Conservation (phyloP, 2,888 invertebrate species). For the Leptarthrus brevirostris region DNA sequence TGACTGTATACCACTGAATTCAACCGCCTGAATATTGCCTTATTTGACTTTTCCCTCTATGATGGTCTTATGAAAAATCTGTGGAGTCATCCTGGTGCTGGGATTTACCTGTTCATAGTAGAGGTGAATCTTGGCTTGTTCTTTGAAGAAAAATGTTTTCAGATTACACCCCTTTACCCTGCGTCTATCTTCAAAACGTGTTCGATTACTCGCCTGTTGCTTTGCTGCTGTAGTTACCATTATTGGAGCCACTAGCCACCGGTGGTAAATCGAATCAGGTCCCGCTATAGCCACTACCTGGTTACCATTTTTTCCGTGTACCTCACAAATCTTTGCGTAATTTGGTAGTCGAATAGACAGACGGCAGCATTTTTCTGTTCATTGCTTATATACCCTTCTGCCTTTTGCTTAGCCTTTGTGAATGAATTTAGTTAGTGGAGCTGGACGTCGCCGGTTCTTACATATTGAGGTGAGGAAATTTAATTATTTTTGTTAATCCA, state of each 20-base stretch:
- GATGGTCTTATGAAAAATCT: conserved; percentile 6
- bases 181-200: conserved; percentile 23
- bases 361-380: conserved; percentile 43
- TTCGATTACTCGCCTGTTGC: conserved; percentile 49
- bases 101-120: neutral
- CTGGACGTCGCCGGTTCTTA: neutral
- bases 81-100: conserved; percentile 4
- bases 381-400: neutral
- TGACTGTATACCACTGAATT: conserved; percentile 34
- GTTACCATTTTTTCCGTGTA: conserved; percentile 27
- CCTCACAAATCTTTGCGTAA: conserved; percentile 53
- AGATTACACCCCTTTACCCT: neutral
- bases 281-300: neutral
- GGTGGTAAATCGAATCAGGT: conserved; percentile 44
- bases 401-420: conserved; percentile 9
- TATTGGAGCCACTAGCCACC: conserved; percentile 22
- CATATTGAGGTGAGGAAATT: conserved; percentile 20
- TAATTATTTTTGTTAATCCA: conserved; percentile 41
- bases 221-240: conserved; percentile 44
- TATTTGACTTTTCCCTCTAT: conserved; percentile 32
- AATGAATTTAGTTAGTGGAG: conserved; percentile 1
- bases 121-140: conserved; percentile 23
- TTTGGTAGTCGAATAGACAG: conserved; percentile 52
- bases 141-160: conserved; percentile 28
- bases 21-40: conserved; percentile 30